phyloP scores from a whole-genome alignment of 2,888 invertebrate genomes.

The Nemotelus pantherinus region DNA sequence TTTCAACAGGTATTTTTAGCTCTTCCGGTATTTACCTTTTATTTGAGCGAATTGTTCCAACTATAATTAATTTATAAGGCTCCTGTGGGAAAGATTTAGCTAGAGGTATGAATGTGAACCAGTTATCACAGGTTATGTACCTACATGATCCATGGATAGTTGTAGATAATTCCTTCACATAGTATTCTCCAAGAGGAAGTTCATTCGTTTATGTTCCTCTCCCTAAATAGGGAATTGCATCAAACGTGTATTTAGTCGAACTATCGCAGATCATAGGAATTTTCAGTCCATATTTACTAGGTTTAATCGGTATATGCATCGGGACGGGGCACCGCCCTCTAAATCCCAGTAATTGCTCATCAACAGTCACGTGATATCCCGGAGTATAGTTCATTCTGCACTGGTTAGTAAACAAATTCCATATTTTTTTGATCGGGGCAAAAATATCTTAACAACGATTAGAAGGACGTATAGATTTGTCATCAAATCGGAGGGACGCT shows the following conservation, averaged over 20 bases:
- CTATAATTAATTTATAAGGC: background rate
- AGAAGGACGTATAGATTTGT: conserved; percentile 39
- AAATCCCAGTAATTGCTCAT: conserved; percentile 49
- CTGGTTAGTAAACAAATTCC: conserved; percentile 41
- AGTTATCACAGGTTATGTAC: conserved; percentile 3
- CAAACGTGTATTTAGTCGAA: conserved; percentile 43
- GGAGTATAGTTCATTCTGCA: no score
- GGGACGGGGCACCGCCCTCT: conserved; percentile 46
- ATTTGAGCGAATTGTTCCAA: background rate
- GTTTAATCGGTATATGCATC: conserved; percentile 48
- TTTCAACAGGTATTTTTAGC: background rate
- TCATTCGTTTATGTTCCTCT: background rate
- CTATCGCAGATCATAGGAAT: conserved; percentile 47
- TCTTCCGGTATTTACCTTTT: background rate
- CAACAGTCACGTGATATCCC: conserved; percentile 45
- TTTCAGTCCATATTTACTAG: conserved; percentile 48
- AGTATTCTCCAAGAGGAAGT: conserved; percentile 18
- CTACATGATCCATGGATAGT: background rate
- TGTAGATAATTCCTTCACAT: conserved; percentile 1
- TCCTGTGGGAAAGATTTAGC: background rate
- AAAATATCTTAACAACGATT: conserved; percentile 21
- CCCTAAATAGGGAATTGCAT: conserved; percentile 26
- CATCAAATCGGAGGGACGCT: conserved; percentile 32
- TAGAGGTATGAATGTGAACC: background rate
- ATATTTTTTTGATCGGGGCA: conserved; percentile 45